Base-by-base conservation (phyloP, 2,888 invertebrate genomes). In the Idaea biselata region DNA sequence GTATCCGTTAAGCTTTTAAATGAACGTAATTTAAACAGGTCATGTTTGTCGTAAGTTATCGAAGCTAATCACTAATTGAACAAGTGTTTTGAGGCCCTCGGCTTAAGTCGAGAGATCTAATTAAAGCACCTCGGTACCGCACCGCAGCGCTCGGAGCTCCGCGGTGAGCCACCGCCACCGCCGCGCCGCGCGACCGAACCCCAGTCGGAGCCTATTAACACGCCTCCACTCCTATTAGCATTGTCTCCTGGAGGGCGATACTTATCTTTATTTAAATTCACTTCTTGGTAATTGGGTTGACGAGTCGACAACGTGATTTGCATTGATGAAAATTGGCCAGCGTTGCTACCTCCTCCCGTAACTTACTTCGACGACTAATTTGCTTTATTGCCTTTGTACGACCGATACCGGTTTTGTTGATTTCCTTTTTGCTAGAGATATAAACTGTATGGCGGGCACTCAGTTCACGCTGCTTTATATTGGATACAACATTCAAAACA, bases 221-320 rank as follows among this genome's bases (percentile, higher is more conserved):
- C 90, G 89, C 89, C 89, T 88, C 91, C 89, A 80, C 84, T 84
- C 87, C 89, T 89, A 91, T 91, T 91, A 92, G 91, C 91, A 91
- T 91, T 91, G 91, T 91, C 91, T 92, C 87, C 88, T 89, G 84
- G 87, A 89, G 91, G 88, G 91, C 90, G 91, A 92, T 91, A 92
- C 92, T 92, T 91, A 92, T 91, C 92, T 91, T 92, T 92, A 92
- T 92, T 92, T 92, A 92, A 92, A 92, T 91, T 92, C 91, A 92
- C 92, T 91, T 91, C 91, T 91, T 91, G 87, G 91, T 91, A 92
- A 92, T 92, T 92, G 91, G 91, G 91, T 91, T 92, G 92, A 92
- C 91, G 91, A 91, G 91, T 91, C 89, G 91, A 90, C 91, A 91
- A 92, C 92, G 92, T 92, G 91, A 92, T 92, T 92, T 92, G 92